phyloP scores from a whole-genome alignment of 2,797 vertebrate species.

The Aratinga solstitialis region DNA sequence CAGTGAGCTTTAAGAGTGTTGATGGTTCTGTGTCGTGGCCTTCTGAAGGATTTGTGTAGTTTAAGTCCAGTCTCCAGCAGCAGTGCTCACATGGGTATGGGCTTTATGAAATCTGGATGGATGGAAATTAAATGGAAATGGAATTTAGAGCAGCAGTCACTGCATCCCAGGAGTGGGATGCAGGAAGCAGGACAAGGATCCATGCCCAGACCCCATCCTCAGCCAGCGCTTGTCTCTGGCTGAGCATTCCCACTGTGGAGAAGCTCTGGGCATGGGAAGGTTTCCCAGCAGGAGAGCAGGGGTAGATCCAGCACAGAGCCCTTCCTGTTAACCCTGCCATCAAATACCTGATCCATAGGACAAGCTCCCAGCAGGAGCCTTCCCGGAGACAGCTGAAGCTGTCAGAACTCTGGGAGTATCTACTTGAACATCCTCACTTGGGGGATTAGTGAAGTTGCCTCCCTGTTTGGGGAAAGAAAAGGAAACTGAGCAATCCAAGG shows the following conservation, averaged over 20 bases:
- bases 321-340: neutral
- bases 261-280: neutral
- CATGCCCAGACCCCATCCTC: accelerated
- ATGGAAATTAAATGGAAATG: neutral
- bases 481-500: neutral
- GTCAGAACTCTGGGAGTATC: neutral
- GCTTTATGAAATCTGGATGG: neutral
- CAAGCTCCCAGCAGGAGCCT: neutral
- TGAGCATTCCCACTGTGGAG: neutral
- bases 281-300: neutral
- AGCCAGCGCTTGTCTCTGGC: neutral
- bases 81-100: neutral
- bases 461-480: neutral
- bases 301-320: neutral
- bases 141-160: neutral
- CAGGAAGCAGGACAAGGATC: neutral
- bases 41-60: neutral
- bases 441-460: neutral
- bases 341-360: neutral
- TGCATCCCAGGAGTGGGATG: neutral
- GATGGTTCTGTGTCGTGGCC: neutral
- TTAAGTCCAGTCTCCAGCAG: neutral
- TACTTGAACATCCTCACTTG: neutral
- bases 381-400: neutral
- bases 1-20: neutral